Evolutionary conservation across 2,113 vertebrate genomes (phyloP), one percentile per base, ranked within the genome.

Genomic region (Casuarius casuarius): DNA sequence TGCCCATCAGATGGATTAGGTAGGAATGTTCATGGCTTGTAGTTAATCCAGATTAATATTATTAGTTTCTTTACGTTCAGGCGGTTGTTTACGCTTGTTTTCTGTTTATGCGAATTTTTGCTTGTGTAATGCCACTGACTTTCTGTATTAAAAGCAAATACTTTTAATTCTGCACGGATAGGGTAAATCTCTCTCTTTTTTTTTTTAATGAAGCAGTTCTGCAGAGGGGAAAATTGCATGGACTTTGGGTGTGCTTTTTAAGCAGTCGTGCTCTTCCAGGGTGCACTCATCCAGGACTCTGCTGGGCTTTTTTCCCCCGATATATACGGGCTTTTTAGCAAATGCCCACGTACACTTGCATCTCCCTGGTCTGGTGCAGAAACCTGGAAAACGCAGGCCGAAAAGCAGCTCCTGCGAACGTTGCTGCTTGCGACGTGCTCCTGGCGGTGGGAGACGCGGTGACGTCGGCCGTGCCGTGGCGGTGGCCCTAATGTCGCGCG

Each of bases 21-120:
- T 81, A n/a, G 94, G 94, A 96, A 93, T 74, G 89, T 86, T 90
- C 72, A 46, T 94, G 95, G 94, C 71, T 94, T 96, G 89, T 90
- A 62, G 75, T 94, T 97, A 97, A 97, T 97, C 96, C 96, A 92
- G 95, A 96, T 96, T 96, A 97, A 95, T 96, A 96, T 82, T 95
- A 91, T 83, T 95, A 92, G 91, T 97, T 96, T 95, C 95, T 95
- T 96, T 97, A 96, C 7, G 5, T 82, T 92, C 54, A n/a, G 63
- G 89, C 1, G 0, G 89, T 96, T 96, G 95, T 95, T 97, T 97
- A 97, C 31, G 26, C 91, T 87, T 84, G 84, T 81, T 85, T 91
- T 49, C 80, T 92, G 86, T 97, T 93, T 35, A 76, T 77, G 71
- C 79, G 82, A 87, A 17, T 68, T 90, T 91, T 62, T 77, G n/a